Evolutionary conservation across 2,113 vertebrate genomes (phyloP).

Genomic region (Mohoua ochrocephala): DNA sequence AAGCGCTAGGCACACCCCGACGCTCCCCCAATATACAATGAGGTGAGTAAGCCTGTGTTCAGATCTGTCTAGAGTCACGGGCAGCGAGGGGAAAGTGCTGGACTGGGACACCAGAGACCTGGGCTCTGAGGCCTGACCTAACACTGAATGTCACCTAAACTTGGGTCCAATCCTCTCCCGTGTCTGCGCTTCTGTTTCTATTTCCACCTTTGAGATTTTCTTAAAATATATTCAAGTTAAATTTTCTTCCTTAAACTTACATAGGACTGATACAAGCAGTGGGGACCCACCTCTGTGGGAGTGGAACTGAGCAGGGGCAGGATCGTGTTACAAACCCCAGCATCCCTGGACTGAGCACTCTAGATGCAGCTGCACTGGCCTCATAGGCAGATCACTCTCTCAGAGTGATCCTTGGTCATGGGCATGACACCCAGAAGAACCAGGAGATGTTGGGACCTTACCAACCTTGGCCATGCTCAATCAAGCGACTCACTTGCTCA

Average conservation of each 20-base stretch:
- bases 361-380: background rate
- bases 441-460: background rate
- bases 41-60: background rate
- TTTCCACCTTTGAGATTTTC: background rate
- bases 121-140: background rate
- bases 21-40: accelerated
- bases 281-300: background rate
- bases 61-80: accelerated
- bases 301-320: accelerated
- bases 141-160: background rate
- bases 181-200: background rate
- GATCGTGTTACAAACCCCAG: accelerated
- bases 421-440: background rate
- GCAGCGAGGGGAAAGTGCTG: background rate
- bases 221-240: background rate
- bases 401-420: accelerated
- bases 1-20: background rate
- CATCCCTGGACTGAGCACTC: background rate
- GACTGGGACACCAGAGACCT: background rate
- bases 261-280: background rate
- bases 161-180: background rate
- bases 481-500: accelerated
- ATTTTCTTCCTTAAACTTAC: background rate
- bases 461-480: accelerated
- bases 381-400: background rate